Percentiles rank a stretch among this genome's conserved stretches.
phyloP scores from a whole-genome alignment of 2,113 vertebrate species.

The Bubo blakistoni region DNA sequence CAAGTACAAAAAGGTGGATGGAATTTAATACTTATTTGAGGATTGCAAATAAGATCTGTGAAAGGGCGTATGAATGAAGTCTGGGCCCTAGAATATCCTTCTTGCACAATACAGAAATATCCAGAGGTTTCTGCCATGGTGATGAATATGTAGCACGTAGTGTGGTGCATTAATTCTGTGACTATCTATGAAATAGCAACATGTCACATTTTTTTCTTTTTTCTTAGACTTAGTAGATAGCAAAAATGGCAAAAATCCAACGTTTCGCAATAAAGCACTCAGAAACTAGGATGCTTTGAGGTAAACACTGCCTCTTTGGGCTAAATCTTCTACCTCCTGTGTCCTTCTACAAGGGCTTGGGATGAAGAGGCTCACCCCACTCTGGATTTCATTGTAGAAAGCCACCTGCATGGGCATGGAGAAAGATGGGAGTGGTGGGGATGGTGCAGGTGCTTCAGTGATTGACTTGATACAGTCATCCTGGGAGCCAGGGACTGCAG shows the following conservation, averaged over 20 bases:
- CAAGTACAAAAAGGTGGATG: background rate
- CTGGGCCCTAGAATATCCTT: background rate
- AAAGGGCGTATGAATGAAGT: background rate
- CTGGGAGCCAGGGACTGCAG: background rate
- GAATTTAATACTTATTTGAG: background rate
- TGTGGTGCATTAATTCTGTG: background rate
- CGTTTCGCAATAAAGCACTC: fast-evolving
- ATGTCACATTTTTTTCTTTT: background rate
- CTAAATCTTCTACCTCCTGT: background rate
- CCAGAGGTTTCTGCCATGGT: background rate
- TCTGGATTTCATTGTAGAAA: background rate
- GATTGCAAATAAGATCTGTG: background rate
- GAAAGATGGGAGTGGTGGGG: background rate
- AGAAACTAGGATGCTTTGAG: background rate
- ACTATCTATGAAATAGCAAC: background rate
- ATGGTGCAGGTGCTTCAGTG: background rate
- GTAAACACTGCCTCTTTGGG: background rate
- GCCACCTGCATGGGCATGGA: background rate
- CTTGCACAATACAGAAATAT: background rate
- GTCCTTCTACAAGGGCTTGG: background rate
- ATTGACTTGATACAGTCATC: background rate
- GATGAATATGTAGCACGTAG: background rate
- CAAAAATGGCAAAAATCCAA: background rate
- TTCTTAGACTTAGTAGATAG: background rate
- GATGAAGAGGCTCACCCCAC: background rate